Percentiles rank a stretch among this genome's conserved stretches.
These are phyloP conservation scores for Scolopax mira DNA, from an alignment of 2,113 vertebrate genomes.

Conservation along the genomic window DNA sequence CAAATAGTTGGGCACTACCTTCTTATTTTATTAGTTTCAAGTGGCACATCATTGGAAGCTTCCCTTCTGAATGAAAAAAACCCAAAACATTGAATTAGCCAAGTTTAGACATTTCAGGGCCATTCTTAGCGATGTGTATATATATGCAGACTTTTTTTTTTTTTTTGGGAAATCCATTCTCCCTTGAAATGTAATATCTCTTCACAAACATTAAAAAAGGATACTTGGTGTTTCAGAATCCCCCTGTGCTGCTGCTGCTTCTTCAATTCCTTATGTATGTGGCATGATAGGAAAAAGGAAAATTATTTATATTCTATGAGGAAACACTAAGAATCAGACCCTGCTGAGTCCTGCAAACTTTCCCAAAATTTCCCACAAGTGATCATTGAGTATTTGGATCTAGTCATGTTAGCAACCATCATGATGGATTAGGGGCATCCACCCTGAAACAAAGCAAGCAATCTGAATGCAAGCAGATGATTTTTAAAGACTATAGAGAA, in stretches of 20 bases:
- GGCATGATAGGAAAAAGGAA: neutral
- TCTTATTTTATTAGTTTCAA: neutral
- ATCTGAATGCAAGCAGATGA: neutral
- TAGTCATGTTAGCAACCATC: neutral
- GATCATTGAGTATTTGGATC: neutral
- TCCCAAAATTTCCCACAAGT: neutral
- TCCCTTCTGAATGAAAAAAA: neutral
- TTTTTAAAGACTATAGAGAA: neutral
- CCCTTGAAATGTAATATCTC: neutral
- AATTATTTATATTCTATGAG: conserved; percentile 16
- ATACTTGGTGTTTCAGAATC: neutral
- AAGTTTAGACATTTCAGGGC: neutral
- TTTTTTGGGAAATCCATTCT: neutral
- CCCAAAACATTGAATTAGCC: neutral
- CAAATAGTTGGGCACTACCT: neutral
- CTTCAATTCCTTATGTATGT: neutral
- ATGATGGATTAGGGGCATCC: neutral
- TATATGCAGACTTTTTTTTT: neutral
- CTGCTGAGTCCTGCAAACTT: neutral
- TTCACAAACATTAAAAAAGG: neutral
- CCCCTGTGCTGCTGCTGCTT: neutral
- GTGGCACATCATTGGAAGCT: neutral
- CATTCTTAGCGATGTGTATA: neutral
- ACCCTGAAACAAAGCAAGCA: neutral
- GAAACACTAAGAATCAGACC: neutral